These are phyloP conservation scores for Prolemur simus DNA, from an alignment of 2,113 vertebrate genomes.

Conservation along the genomic window DNA sequence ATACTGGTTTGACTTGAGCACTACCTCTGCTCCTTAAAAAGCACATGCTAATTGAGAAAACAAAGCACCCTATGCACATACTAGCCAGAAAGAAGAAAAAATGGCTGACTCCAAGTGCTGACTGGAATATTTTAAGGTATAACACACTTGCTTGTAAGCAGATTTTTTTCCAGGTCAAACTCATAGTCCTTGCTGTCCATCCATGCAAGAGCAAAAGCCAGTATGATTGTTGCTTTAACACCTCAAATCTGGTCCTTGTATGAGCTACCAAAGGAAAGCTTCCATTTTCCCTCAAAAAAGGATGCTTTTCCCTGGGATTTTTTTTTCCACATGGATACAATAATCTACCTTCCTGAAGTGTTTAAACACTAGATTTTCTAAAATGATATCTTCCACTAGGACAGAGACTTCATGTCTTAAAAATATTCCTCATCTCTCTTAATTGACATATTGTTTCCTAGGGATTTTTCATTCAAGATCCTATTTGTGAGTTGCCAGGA, in stretches of 20 bases:
- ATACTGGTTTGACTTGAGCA: not conserved
- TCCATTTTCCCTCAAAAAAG: not conserved
- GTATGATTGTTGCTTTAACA: not conserved
- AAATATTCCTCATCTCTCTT: not conserved
- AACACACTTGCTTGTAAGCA: not conserved
- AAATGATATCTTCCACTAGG: not conserved
- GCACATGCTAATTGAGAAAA: not conserved
- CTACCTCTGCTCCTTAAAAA: not conserved
- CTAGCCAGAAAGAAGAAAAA: not conserved
- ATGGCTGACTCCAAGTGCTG: not conserved
- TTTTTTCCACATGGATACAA: not conserved
- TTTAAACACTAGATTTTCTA: conserved; percentile 1
- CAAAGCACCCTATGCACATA: not conserved
- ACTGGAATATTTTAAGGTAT: not conserved
- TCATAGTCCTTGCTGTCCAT: not conserved
- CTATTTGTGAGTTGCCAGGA: not conserved
- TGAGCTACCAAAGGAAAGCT: not conserved
- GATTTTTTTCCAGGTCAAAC: not conserved
- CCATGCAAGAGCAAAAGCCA: not conserved
- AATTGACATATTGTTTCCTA: not conserved
- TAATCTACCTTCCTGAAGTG: not conserved
- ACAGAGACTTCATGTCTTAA: not conserved
- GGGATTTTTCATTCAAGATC: not conserved
- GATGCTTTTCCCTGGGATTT: not conserved
- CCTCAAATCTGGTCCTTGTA: not conserved